Evolutionary conservation across 2,113 vertebrate species (phyloP).

Genomic region (Rhynchomys soricoides): DNA sequence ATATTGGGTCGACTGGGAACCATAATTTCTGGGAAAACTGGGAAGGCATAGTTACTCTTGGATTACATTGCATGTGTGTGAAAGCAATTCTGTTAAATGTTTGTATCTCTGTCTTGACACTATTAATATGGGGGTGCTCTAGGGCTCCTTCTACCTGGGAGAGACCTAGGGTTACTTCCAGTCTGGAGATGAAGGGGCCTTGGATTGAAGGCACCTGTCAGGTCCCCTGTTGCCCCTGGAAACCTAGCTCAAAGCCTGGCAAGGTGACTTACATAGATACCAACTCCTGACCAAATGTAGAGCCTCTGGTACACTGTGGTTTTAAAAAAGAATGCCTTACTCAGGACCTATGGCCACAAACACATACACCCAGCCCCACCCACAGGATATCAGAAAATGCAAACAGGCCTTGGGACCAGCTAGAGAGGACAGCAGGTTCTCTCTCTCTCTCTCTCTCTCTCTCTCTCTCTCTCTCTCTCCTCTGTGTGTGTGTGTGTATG

Average conservation of each 20-base stretch:
- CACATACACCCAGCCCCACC: background rate
- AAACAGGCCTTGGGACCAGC: background rate
- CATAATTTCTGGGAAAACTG: background rate
- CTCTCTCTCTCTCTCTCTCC: background rate
- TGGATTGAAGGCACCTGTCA: background rate
- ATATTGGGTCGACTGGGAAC: background rate
- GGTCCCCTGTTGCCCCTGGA: background rate
- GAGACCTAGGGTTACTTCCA: background rate
- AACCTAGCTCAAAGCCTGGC: background rate
- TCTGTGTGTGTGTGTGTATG: background rate
- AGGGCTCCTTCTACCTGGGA: background rate
- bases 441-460: background rate
- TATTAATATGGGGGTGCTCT: background rate
- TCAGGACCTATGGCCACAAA: background rate
- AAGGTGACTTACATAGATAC: background rate
- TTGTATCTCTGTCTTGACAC: background rate
- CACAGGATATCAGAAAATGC: slow-evolving; percentile 44
- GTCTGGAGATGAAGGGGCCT: background rate
- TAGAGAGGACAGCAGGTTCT: background rate
- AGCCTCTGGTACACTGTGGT: background rate
- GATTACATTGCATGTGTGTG: background rate
- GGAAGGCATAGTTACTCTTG: slow-evolving; percentile 18
- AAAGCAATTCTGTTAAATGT: background rate
- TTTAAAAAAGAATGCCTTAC: background rate
- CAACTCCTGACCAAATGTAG: background rate